Conservation (phyloP, 2,797 vertebrate genomes). For the Crypturellus tataupa region DNA sequence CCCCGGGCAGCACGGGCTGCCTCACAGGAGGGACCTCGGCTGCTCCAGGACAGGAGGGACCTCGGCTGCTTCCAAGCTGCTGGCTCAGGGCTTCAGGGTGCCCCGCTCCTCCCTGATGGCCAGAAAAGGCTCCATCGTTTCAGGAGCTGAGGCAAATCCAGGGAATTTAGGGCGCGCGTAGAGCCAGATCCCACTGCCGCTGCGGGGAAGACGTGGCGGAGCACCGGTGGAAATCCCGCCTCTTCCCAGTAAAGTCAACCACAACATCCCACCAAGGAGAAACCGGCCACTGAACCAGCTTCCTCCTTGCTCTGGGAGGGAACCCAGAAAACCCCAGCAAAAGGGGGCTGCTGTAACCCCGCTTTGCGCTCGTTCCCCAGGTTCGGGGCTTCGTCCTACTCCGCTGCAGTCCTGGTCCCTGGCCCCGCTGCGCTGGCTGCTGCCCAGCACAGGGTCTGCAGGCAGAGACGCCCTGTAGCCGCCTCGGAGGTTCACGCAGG, state of each 20-base stretch:
- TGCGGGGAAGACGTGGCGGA: background rate
- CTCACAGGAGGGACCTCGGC: background rate
- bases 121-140: background rate
- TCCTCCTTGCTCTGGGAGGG: background rate
- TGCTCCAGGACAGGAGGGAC: background rate
- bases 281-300: background rate
- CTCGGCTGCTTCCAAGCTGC: background rate
- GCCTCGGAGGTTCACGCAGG: slow-evolving; percentile 46
- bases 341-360: background rate
- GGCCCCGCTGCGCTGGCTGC: background rate
- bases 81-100: background rate
- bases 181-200: background rate
- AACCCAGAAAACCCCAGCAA: slow-evolving; percentile 39
- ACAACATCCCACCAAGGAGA: background rate
- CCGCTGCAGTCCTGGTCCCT: background rate
- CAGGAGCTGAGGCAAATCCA: background rate
- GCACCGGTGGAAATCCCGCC: background rate
- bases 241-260: background rate
- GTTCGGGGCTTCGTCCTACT: background rate
- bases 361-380: slow-evolving; percentile 10
- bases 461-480: background rate
- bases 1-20: background rate
- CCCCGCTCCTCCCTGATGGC: background rate
- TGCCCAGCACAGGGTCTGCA: background rate
- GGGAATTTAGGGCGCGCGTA: background rate